Conservation (phyloP, 2,888 invertebrate genomes). For the Andrena praecox region DNA sequence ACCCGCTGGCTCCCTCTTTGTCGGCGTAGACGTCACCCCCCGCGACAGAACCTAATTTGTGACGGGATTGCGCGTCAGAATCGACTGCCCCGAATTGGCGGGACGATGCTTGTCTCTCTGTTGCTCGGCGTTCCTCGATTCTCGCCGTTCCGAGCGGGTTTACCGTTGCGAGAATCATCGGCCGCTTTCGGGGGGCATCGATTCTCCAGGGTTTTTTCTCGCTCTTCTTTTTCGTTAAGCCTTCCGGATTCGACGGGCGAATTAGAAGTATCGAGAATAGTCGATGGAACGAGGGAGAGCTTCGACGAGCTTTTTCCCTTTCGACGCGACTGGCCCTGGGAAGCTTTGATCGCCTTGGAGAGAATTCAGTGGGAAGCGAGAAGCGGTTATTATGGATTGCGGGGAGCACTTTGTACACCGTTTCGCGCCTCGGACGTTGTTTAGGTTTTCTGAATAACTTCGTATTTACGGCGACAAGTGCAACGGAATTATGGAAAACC, state of each 20-base stretch:
- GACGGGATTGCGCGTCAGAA: slow-evolving; percentile 38
- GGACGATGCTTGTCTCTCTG: slow-evolving; percentile 20
- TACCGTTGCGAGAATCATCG: slow-evolving; percentile 25
- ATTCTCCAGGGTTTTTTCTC: background rate
- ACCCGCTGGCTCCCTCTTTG: slow-evolving; percentile 21
- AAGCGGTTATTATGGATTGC: background rate
- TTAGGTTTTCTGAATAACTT: background rate
- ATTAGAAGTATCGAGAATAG: slow-evolving; percentile 2
- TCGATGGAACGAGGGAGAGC: background rate
- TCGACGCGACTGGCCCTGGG: too few species aligned
- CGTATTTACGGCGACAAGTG: slow-evolving; percentile 17
- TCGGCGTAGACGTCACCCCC: slow-evolving; percentile 20
- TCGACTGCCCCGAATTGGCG: slow-evolving; percentile 31
- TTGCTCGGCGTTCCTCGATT: background rate
- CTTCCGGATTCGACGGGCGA: background rate
- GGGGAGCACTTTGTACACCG: too few species aligned
- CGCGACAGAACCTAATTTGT: slow-evolving; percentile 47
- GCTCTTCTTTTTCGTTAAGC: too few species aligned
- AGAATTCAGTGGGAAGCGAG: background rate
- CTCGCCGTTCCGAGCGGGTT: slow-evolving; percentile 10
- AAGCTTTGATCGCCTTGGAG: background rate
- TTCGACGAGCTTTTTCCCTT: background rate
- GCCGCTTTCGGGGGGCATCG: background rate
- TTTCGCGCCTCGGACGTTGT: background rate
- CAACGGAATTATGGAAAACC: slow-evolving; percentile 31